phyloP scores from a whole-genome alignment of 2,113 vertebrate species.

The Trichomycterus rosablanca region DNA sequence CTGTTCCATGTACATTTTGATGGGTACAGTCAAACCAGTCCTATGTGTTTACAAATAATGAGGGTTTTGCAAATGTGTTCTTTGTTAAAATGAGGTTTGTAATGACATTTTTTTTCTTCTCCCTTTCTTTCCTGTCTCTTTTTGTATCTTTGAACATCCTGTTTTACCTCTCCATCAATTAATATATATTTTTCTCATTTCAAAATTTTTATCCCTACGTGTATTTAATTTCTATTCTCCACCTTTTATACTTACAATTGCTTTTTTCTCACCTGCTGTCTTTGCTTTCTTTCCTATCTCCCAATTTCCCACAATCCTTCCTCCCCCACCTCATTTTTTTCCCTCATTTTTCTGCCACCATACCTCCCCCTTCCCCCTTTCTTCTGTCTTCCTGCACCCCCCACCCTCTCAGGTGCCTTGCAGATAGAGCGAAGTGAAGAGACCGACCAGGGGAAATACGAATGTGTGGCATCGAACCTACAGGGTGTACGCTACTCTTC shows the following conservation, averaged over 20 bases:
- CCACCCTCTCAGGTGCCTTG: constrained; percentile 76
- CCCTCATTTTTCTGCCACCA: neutral
- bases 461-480: constrained; percentile 94
- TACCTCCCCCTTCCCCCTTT: constrained; percentile 12
- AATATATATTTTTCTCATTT: neutral
- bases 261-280: neutral
- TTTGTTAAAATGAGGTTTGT: constrained; percentile 7
- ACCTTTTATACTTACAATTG: neutral
- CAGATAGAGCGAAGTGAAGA: constrained; percentile 98
- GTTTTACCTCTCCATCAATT: neutral
- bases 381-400: constrained; percentile 21
- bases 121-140: neutral
- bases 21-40: no score
- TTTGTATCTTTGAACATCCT: neutral
- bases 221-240: neutral
- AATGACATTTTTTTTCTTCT: neutral
- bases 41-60: no score
- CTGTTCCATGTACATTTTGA: no score
- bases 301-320: constrained; percentile 1
- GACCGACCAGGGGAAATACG: constrained; percentile 97
- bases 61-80: constrained; percentile 24
- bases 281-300: neutral
- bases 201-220: neutral
- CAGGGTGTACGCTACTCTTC: constrained; percentile 95
- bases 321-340: constrained; percentile 1